These are phyloP conservation scores for Pipistrellus nathusii DNA, from an alignment of 2,797 vertebrate species.

Conservation along the genomic window DNA sequence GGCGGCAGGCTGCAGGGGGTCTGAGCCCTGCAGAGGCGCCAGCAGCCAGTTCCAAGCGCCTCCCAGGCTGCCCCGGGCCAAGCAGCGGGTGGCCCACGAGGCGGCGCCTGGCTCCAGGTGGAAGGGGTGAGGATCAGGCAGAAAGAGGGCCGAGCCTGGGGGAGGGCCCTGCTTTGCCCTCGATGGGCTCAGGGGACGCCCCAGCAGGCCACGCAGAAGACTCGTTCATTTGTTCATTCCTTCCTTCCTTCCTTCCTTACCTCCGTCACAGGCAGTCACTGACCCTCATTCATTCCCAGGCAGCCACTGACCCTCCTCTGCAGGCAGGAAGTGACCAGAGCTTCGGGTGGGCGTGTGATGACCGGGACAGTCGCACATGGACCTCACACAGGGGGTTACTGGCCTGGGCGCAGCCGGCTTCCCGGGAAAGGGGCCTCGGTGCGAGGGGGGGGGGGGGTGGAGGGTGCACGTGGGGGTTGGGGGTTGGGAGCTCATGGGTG, in stretches of 20 bases:
- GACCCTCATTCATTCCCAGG: no score
- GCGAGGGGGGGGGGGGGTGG: no score
- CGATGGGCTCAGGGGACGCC: background rate
- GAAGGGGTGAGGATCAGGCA: background rate
- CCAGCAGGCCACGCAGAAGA: background rate
- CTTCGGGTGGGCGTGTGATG: no score
- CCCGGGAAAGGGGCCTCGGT: background rate
- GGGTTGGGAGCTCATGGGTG: no score
- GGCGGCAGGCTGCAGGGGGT: no score
- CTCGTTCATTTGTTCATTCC: background rate
- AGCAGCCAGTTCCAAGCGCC: background rate
- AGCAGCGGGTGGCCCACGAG: background rate
- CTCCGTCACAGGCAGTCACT: no score
- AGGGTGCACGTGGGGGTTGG: no score
- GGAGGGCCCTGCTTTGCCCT: background rate
- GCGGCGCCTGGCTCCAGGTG: background rate
- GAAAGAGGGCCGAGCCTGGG: background rate
- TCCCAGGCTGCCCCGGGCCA: background rate
- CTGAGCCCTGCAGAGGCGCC: background rate
- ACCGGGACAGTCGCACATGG: no score
- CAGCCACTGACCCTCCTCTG: no score
- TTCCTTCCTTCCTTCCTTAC: no score
- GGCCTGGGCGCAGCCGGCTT: background rate
- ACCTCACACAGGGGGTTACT: no score
- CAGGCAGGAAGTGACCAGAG: no score